Evolutionary conservation across 2,888 invertebrate species (phyloP), one percentile per base, ranked within the genome.

Genomic region (Cosmia trapezina): DNA sequence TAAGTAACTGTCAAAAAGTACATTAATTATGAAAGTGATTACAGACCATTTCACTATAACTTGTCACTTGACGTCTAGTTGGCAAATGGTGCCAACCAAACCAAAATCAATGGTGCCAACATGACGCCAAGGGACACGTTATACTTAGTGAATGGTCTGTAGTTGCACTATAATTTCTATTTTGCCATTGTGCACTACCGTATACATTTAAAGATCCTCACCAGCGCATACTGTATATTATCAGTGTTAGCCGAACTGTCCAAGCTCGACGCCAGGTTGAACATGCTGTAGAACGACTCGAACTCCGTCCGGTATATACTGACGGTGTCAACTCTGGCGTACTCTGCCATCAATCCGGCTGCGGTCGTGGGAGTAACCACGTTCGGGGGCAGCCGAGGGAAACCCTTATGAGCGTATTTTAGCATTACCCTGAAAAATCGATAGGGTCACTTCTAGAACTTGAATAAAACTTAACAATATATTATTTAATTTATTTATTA

Each of bases 211-310:
- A 47, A 8, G 0, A 4, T 4, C 95, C 97, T 95, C 90, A 98
- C 98, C 93, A 98, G 91, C 65, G 97, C 96, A 91, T 98, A 98
- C 83, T 97, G 97, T 80, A 97, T 96, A 70, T 97, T 94, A 89
- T 98, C 98, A 4, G 96, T 94, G n/a, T 94, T 92, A 54, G 95
- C 92, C 94, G 98, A 97, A 86, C 97, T 97, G 28, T 97, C 96
- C 68, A 98, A 96, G 92, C 99, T 98, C 4, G 98, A 97, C 76
- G 98, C 92, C 14, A 98, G 94, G 73, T 97, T 96, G 91, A 97
- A 97, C 89, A 98, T 97, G 77, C 97, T 96, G 82, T 97, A 97
- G 93, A 97, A 97, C 82, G 96, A 92, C 37, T 81, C 93, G 61
- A 87, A 87, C 85, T 95, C 93, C 37, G 92, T 93, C 49, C 92